A percentile compares a stretch with the other conserved stretches of the same genome.
Evolutionary conservation across 2,797 vertebrate genomes (phyloP).

Genomic region (Aplochiton taeniatus): DNA sequence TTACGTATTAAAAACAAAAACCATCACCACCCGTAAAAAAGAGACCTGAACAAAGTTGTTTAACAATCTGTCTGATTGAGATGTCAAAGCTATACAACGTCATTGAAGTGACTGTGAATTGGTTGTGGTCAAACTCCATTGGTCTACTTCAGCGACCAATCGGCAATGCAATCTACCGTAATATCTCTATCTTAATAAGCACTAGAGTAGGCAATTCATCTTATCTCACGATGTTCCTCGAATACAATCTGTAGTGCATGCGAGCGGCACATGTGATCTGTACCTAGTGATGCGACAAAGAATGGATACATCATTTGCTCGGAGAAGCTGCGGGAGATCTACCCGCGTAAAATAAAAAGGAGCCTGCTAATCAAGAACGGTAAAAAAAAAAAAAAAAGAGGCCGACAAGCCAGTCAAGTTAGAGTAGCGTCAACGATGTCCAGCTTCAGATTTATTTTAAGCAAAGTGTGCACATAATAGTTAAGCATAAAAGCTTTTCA

Average conservation of each 20-base stretch:
- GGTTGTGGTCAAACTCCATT: too few species aligned
- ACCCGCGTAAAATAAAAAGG: conserved; percentile 16
- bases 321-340: conserved; percentile 11
- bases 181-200: neutral
- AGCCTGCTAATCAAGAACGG: too few species aligned
- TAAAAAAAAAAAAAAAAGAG: too few species aligned
- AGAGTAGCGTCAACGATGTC: too few species aligned
- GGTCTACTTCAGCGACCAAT: neutral
- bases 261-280: conserved; percentile 30
- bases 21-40: too few species aligned
- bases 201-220: conserved; percentile 43
- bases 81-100: conserved; percentile 29
- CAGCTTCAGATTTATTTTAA: too few species aligned
- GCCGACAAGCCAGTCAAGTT: too few species aligned
- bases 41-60: conserved; percentile 42
- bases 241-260: conserved; percentile 28
- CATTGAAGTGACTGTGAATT: neutral
- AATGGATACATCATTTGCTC: conserved; percentile 27
- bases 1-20: too few species aligned
- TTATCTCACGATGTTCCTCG: conserved; percentile 39
- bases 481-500: too few species aligned
- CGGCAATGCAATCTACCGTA: neutral
- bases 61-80: conserved; percentile 41
- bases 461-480: too few species aligned
- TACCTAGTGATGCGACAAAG: conserved; percentile 35